Evolutionary conservation across 2,888 invertebrate species (phyloP).

Genomic region (Teleogryllus oceanicus): DNA sequence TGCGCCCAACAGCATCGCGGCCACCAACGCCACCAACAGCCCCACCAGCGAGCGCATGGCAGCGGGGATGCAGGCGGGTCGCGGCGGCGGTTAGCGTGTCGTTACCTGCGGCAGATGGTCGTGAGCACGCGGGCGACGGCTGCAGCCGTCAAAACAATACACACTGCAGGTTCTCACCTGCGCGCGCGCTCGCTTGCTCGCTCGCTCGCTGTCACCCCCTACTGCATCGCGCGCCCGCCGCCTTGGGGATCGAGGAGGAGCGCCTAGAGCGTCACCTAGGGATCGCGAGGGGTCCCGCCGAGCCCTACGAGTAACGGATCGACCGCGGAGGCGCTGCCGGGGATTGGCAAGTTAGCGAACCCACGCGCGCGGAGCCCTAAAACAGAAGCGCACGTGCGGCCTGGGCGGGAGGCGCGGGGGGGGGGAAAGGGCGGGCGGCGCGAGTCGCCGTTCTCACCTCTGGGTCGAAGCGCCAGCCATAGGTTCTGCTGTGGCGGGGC

Average conservation of each 20-base stretch:
- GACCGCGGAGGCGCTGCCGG: slow-evolving; percentile 46
- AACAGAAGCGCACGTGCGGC: slow-evolving; percentile 18
- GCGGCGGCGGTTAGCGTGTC: neutral
- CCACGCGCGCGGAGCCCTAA: neutral
- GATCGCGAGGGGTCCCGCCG: slow-evolving; percentile 49
- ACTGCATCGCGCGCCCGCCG: slow-evolving; percentile 41
- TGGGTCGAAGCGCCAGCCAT: slow-evolving; percentile 1
- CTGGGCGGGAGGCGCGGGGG: neutral
- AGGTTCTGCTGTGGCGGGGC: neutral
- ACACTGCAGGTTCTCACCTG: neutral
- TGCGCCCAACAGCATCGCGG: neutral
- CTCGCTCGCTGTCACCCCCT: slow-evolving; percentile 37
- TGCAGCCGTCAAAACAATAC: neutral
- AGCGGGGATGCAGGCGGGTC: slow-evolving; percentile 18
- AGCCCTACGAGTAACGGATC: slow-evolving; percentile 39
- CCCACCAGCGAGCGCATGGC: slow-evolving; percentile 27
- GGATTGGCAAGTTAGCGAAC: neutral
- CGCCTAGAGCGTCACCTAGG: slow-evolving; percentile 36
- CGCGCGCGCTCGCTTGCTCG: slow-evolving; percentile 20
- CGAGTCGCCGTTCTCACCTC: neutral
- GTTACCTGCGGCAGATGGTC: neutral
- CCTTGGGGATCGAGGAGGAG: slow-evolving; percentile 40
- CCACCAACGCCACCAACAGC: slow-evolving; percentile 12
- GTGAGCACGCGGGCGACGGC: slow-evolving; percentile 10
- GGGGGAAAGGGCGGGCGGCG: neutral